Percentiles rank a stretch among this genome's conserved stretches.
These are phyloP conservation scores for Onychorhynchus coronatus DNA, from an alignment of 2,113 vertebrate genomes.

Conservation along the genomic window DNA sequence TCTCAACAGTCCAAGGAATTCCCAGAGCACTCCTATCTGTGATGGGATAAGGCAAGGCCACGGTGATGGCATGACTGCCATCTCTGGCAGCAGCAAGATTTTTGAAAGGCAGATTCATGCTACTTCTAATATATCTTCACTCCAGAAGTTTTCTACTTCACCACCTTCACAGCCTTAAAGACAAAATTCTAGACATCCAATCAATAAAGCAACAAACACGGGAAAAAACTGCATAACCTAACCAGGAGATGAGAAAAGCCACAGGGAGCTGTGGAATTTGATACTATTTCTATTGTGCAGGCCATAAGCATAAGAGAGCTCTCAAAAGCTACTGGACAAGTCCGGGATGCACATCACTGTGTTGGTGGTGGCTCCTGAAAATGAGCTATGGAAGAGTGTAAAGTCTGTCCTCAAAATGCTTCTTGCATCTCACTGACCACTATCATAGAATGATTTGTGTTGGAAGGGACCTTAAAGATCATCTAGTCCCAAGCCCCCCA, in stretches of 20 bases:
- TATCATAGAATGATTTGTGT: neutral
- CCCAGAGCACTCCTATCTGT: neutral
- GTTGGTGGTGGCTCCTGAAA: neutral
- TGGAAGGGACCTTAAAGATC: neutral
- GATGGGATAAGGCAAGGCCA: neutral
- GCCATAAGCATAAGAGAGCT: neutral
- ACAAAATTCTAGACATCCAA: neutral
- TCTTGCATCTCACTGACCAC: neutral
- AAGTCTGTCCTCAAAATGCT: neutral
- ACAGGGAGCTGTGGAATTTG: neutral
- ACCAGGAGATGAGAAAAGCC: neutral
- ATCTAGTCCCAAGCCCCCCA: neutral
- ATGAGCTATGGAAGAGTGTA: fast-evolving
- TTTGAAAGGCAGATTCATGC: neutral
- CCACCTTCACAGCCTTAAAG: neutral
- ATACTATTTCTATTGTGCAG: neutral
- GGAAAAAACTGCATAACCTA: neutral
- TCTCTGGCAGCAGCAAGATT: neutral
- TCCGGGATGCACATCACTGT: fast-evolving
- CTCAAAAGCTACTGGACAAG: neutral
- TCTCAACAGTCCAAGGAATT: neutral
- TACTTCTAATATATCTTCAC: neutral
- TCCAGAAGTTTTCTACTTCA: neutral
- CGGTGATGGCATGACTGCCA: fast-evolving
- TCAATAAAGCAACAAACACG: neutral